phyloP scores from a whole-genome alignment of 2,113 vertebrate genomes.

The Eulemur macaco region DNA sequence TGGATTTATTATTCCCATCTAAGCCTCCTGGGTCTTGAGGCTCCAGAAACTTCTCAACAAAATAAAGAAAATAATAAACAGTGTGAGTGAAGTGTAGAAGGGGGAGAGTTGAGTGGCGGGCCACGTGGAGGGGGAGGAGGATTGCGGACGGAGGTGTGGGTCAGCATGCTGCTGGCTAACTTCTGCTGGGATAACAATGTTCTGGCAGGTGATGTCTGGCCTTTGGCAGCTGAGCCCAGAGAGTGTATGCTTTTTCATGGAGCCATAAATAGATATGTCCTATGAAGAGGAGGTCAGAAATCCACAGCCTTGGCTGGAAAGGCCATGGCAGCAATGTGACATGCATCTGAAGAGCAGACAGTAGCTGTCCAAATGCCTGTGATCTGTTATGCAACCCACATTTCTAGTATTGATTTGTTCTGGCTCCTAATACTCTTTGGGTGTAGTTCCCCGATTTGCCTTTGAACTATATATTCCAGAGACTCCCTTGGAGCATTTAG shows the following conservation, averaged over 20 bases:
- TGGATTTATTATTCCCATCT: slow-evolving; percentile 47
- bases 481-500: neutral
- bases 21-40: slow-evolving; percentile 44
- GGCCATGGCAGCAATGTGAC: neutral
- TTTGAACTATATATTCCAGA: neutral
- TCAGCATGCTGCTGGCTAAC: neutral
- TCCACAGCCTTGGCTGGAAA: neutral
- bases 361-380: neutral
- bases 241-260: neutral
- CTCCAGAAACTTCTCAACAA: slow-evolving; percentile 60
- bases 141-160: neutral
- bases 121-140: neutral
- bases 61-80: slow-evolving; percentile 54
- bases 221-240: neutral
- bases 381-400: neutral
- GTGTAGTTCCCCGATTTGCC: neutral
- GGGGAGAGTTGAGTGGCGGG: neutral
- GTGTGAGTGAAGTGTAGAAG: neutral
- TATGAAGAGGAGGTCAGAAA: slow-evolving; percentile 32
- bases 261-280: neutral
- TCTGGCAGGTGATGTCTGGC: neutral
- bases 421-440: neutral
- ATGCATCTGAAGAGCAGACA: neutral
- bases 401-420: neutral
- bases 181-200: neutral